Evolutionary conservation across 2,888 invertebrate species (phyloP).

Genomic region (Baronia brevicornis): DNA sequence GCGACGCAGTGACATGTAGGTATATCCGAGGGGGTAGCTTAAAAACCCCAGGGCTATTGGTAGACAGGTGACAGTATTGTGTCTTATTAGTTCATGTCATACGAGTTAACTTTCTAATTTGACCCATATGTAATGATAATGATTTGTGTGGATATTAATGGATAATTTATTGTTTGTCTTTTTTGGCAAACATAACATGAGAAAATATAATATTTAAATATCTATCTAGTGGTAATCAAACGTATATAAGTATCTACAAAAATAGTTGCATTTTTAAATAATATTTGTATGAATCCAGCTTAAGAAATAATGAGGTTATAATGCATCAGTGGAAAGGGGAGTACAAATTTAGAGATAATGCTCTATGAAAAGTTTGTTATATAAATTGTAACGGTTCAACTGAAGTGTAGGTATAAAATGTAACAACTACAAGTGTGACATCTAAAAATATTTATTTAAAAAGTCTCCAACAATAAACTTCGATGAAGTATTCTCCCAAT

Average conservation of each 20-base stretch:
- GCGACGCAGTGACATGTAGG: conserved; percentile 22
- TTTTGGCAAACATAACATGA: conserved; percentile 63
- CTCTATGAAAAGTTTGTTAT: conserved; percentile 42
- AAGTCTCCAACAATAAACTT: conserved; percentile 47
- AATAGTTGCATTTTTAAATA: conserved; percentile 69
- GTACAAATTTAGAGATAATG: conserved; percentile 35
- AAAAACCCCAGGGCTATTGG: conserved; percentile 8
- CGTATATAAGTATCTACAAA: conserved; percentile 71
- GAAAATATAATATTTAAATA: conserved; percentile 63
- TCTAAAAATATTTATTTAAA: conserved; percentile 67
- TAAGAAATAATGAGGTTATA: conserved; percentile 32
- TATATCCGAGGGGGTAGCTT: conserved; percentile 11
- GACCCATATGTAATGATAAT: conserved; percentile 26
- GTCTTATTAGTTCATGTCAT: conserved; percentile 6
- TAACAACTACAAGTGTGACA: conserved; percentile 57
- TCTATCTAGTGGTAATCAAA: conserved; percentile 71
- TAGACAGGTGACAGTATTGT: conserved; percentile 6
- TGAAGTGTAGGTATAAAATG: conserved; percentile 28
- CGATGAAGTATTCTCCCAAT: conserved; percentile 48
- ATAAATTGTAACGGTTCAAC: conserved; percentile 38
- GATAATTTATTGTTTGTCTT: conserved; percentile 42
- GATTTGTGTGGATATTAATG: conserved; percentile 51
- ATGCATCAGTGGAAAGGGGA: conserved; percentile 26
- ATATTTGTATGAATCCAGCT: conserved; percentile 47
- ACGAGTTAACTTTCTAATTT: conserved; percentile 7